Percentiles rank a stretch among this genome's conserved stretches.
phyloP scores from a whole-genome alignment of 2,797 vertebrate genomes.

The Borostomias antarcticus region DNA sequence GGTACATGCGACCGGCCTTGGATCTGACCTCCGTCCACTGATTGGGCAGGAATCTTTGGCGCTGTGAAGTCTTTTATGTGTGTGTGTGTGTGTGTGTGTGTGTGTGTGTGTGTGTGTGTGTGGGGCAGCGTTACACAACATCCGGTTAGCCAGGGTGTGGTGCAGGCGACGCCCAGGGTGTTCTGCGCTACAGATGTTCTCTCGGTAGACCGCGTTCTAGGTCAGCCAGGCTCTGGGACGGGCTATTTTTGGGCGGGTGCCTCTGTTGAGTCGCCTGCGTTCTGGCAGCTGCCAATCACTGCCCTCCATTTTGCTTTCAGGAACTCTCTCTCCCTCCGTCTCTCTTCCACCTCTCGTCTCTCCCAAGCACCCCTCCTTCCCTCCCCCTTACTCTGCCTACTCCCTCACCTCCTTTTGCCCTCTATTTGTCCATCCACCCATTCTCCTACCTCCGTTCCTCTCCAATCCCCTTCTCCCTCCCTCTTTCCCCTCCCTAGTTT shows the following conservation, averaged over 20 bases:
- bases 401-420: neutral
- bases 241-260: constrained; percentile 70
- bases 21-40: neutral
- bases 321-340: neutral
- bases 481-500: neutral
- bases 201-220: constrained; percentile 69
- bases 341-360: neutral
- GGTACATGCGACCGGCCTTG: neutral
- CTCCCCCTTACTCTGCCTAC: constrained; percentile 8
- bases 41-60: no score
- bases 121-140: constrained; percentile 25
- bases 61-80: neutral
- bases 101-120: constrained; percentile 21
- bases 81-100: constrained; percentile 33
- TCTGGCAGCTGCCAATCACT: constrained; percentile 66
- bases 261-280: constrained; percentile 49
- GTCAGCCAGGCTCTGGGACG: constrained; percentile 69
- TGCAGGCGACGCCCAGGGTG: constrained; percentile 47
- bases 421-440: neutral
- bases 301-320: constrained; percentile 55
- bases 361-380: neutral
- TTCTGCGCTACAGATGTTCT: constrained; percentile 65
- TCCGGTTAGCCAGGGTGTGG: constrained; percentile 53
- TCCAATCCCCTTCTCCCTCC: constrained; percentile 18
- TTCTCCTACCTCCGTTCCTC: neutral